phyloP scores from a whole-genome alignment of 2,797 vertebrate genomes.

The Premnoplex brunnescens region DNA sequence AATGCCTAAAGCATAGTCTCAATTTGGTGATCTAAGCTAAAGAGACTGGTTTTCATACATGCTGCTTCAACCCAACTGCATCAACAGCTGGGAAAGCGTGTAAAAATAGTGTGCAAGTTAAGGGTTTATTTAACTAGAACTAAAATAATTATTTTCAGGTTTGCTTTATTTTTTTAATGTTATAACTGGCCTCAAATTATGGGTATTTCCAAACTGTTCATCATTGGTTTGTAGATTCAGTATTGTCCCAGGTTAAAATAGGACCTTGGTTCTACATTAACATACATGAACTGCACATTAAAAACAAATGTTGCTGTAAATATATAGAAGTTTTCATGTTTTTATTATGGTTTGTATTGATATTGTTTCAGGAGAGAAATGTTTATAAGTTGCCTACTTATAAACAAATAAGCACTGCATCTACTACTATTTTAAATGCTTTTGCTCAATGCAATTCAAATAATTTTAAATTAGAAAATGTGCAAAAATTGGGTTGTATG shows the following conservation, averaged over 20 bases:
- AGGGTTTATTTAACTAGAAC: background rate
- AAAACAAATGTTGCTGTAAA: background rate
- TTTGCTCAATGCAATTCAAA: background rate
- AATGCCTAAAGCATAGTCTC: background rate
- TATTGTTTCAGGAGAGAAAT: background rate
- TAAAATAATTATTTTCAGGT: background rate
- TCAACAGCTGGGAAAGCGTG: background rate
- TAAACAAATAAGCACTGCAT: background rate
- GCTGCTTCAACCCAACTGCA: background rate
- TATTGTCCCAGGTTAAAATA: background rate
- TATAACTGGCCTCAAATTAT: background rate
- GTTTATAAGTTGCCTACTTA: background rate
- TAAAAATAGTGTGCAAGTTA: background rate
- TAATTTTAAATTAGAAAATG: background rate
- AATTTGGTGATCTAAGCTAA: background rate
- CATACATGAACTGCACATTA: background rate
- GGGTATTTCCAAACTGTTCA: background rate
- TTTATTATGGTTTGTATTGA: background rate
- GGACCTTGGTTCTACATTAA: background rate
- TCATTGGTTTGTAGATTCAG: background rate
- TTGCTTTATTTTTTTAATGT: background rate
- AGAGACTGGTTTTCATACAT: background rate
- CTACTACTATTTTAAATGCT: background rate
- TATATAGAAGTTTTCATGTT: background rate
- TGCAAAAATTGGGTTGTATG: background rate